These are phyloP conservation scores for Dryomyza anilis DNA, from an alignment of 2,888 invertebrate genomes.

Conservation along the genomic window DNA sequence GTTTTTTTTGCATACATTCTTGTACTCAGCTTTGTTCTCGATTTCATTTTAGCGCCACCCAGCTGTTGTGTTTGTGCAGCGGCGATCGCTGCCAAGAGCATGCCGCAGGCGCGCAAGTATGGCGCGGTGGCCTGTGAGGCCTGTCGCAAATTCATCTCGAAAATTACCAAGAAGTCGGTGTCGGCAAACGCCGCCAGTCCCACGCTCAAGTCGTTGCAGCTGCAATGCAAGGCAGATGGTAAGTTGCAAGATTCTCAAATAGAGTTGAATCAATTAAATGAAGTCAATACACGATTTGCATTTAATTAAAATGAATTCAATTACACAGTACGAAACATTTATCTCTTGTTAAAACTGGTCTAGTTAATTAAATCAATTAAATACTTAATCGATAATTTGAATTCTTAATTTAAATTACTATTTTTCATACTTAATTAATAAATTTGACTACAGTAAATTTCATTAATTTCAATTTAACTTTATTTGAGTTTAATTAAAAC, in stretches of 20 bases:
- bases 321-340: too few species aligned
- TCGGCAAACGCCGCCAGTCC: constrained; percentile 35
- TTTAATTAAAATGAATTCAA: background rate
- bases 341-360: too few species aligned
- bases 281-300: background rate
- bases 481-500: too few species aligned
- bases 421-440: too few species aligned
- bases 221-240: constrained; percentile 56
- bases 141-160: constrained; percentile 85
- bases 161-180: constrained; percentile 70
- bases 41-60: constrained; percentile 13
- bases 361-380: too few species aligned
- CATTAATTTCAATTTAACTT: too few species aligned
- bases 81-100: constrained; percentile 75
- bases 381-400: too few species aligned
- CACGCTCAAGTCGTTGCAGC: constrained; percentile 60
- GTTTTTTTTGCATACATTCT: too few species aligned
- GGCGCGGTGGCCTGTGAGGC: constrained; percentile 85
- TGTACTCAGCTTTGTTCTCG: too few species aligned
- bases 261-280: background rate
- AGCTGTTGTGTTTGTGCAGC: constrained; percentile 80
- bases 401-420: too few species aligned
- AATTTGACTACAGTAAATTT: too few species aligned
- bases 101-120: constrained; percentile 81
- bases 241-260: background rate